A percentile compares a stretch with the other conserved stretches of the same genome.
Conservation (phyloP, 2,113 vertebrate species). For the Microtus ochrogaster region DNA sequence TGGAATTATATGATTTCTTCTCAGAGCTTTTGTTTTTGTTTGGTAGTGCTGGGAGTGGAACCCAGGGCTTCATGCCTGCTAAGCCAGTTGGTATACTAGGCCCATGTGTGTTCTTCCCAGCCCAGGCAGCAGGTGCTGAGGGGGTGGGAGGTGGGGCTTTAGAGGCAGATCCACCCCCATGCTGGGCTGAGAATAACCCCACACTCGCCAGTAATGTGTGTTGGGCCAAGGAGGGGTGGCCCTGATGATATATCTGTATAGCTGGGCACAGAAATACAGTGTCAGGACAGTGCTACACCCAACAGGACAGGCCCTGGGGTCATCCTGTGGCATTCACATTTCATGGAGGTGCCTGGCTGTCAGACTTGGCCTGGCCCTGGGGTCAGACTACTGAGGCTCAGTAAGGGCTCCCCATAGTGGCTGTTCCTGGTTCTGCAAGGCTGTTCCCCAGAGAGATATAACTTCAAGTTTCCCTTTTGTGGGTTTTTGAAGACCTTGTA, state of each 20-base stretch:
- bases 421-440: neutral
- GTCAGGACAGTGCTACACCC: neutral
- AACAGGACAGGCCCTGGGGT: neutral
- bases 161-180: neutral
- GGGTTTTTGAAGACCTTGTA: neutral
- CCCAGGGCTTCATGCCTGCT: neutral
- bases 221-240: neutral
- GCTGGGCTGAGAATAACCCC: constrained; percentile 70
- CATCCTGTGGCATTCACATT: neutral
- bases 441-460: neutral
- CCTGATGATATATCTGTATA: constrained; percentile 52
- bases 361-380: neutral
- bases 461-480: neutral
- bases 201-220: neutral
- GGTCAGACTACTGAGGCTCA: accelerated
- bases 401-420: neutral
- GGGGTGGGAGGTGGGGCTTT: neutral
- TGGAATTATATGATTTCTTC: neutral
- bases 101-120: neutral
- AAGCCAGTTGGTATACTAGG: neutral
- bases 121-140: constrained; percentile 50
- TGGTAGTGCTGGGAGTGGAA: neutral
- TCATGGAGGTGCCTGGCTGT: accelerated
- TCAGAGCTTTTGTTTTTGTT: neutral
- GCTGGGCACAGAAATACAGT: constrained; percentile 17